Conservation (phyloP, 2,888 invertebrate species). For the Eulithis prunata region DNA sequence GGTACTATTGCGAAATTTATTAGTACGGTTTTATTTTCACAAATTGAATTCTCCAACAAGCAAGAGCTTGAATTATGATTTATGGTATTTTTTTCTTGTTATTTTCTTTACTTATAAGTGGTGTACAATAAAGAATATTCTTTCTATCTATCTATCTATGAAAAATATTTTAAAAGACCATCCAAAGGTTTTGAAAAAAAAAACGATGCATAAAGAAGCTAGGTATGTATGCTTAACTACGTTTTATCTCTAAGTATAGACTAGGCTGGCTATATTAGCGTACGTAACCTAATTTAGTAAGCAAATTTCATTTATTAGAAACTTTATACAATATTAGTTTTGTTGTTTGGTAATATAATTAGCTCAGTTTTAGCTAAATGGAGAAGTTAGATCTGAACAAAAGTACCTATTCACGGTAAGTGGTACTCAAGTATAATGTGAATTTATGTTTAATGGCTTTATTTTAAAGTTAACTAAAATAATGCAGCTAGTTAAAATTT, state of each 20-base stretch:
- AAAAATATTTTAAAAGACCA: no score
- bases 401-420: conserved; percentile 2
- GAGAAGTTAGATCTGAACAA: conserved; percentile 25
- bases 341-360: conserved; percentile 24
- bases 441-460: background rate
- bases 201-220: background rate
- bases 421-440: background rate
- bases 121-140: no score
- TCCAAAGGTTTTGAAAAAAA: background rate
- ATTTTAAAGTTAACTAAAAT: no score
- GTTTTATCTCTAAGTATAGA: background rate
- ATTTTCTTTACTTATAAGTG: no score
- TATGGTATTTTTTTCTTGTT: no score
- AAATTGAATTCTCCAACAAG: no score
- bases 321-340: conserved; percentile 23
- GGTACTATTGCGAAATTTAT: no score
- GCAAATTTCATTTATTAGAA: conserved; percentile 28
- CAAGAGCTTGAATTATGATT: no score
- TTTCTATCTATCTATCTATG: no score
- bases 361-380: conserved; percentile 32
- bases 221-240: background rate
- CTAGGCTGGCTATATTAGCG: conserved; percentile 7
- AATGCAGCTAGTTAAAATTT: no score
- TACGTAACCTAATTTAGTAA: conserved; percentile 17
- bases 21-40: no score